A percentile compares a stretch with the other conserved stretches of the same genome.
These are phyloP conservation scores for Diarsia mendica DNA, from an alignment of 2,888 invertebrate species.

Conservation along the genomic window DNA sequence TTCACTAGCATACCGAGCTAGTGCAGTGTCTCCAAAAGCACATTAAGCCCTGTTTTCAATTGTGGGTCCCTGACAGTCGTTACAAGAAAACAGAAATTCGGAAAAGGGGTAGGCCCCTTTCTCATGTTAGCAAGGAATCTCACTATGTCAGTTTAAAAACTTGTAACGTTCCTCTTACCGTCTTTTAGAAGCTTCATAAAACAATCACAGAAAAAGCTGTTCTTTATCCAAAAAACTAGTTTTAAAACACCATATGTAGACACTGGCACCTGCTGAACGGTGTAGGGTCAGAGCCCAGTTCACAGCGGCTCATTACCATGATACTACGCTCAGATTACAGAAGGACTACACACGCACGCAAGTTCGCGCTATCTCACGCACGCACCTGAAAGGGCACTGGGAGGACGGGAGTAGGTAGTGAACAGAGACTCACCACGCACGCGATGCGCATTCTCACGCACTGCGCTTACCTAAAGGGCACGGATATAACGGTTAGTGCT, in stretches of 20 bases:
- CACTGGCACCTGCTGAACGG: slow-evolving; percentile 14
- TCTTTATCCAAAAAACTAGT: neutral
- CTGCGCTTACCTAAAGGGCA: neutral
- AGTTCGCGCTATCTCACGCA: slow-evolving; percentile 38
- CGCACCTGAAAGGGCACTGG: slow-evolving; percentile 30
- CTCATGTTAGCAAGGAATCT: too few species aligned
- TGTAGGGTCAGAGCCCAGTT: slow-evolving; percentile 14
- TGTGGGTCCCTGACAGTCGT: too few species aligned
- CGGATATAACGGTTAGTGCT: neutral
- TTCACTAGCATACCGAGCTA: neutral
- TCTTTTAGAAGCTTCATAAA: neutral
- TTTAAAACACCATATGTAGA: neutral
- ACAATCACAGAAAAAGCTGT: neutral
- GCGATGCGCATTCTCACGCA: neutral
- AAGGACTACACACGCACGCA: slow-evolving; percentile 20
- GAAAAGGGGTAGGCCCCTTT: too few species aligned
- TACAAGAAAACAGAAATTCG: too few species aligned
- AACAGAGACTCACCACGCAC: slow-evolving; percentile 9
- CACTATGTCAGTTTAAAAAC: too few species aligned
- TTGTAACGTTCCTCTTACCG: too few species aligned
- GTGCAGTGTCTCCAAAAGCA: neutral
- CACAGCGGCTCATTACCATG: slow-evolving; percentile 24
- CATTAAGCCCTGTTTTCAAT: neutral
- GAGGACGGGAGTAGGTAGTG: slow-evolving; percentile 2
- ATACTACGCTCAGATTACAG: slow-evolving; percentile 33